Evolutionary conservation across 2,113 vertebrate genomes (phyloP).

Genomic region (Prinia subflava): DNA sequence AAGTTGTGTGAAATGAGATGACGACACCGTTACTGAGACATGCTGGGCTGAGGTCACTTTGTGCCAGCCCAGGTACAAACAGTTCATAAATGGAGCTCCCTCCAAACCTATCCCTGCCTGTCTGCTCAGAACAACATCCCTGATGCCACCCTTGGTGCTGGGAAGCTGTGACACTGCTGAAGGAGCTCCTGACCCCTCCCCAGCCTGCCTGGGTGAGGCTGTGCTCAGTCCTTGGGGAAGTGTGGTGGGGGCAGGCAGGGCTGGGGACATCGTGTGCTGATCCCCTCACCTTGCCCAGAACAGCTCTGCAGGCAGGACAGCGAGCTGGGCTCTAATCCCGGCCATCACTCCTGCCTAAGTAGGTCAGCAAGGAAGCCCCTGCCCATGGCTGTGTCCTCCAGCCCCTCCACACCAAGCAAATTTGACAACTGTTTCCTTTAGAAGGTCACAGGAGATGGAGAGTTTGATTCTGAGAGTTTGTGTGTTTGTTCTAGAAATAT

Average conservation of each 20-base stretch:
- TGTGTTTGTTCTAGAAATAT: background rate
- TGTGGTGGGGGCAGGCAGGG: background rate
- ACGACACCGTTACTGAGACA: background rate
- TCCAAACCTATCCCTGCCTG: background rate
- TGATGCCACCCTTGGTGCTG: accelerated
- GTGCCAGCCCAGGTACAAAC: background rate
- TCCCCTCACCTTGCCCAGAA: background rate
- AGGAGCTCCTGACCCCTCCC: background rate
- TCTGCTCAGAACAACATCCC: background rate
- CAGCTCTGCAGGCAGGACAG: background rate
- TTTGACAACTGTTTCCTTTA: background rate
- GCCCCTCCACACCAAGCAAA: background rate
- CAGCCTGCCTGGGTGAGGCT: background rate
- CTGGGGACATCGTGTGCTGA: accelerated
- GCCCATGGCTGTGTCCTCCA: background rate
- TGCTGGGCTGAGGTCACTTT: background rate
- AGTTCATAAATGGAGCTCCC: background rate
- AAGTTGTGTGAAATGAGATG: background rate
- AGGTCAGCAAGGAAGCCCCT: background rate
- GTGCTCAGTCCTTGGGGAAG: background rate
- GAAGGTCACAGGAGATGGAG: background rate
- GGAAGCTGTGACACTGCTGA: accelerated
- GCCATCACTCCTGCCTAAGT: accelerated
- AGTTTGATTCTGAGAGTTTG: background rate
- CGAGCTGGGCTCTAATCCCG: background rate